Evolutionary conservation across 2,888 invertebrate genomes (phyloP), one percentile per base, ranked within the genome.

Genomic region (Cataglyphis cursor): DNA sequence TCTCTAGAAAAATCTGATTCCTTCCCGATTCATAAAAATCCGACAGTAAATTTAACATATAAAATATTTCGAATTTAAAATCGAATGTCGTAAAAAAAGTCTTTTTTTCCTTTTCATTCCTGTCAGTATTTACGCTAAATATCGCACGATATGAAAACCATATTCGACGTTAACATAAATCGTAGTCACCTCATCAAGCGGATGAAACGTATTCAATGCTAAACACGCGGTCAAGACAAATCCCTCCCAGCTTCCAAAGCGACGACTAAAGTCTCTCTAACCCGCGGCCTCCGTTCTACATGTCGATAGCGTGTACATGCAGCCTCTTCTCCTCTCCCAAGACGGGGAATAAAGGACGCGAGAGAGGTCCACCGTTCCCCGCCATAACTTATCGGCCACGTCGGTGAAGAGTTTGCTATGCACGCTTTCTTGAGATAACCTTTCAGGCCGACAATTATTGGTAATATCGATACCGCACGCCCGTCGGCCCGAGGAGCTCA

Each of bases 381-480:
- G 89, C 92, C 91, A 90, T 93, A 92, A 93, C 87, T 93, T 92
- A 92, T 92, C 91, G 92, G 81, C 81, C 82, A 85, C 73, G 85
- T 82, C 87, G 90, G 90, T 86, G 90, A 87, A 87, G 91, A 92
- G 91, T 92, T 92, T 89, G 92, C 92, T 91, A 90, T 92, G 91
- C 89, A 86, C 87, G 90, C 91, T 90, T 92, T 92, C 91, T 90
- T 90, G 89, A 93, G 93, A 93, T 94, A 93, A 94, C 93, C 94
- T 94, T 92, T 93, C 92, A 89, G 93, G 93, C 94, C 93, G 93
- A 93, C 93, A 94, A 94, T 94, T 94, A 94, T 94, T 94, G 93
- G 94, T 93, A 94, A 94, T 93, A 94, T 94, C 93, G 93, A 93
- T 91, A 92, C 90, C 90, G 91, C 91, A 91, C 91, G 91, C 87